Evolutionary conservation across 2,113 vertebrate genomes (phyloP), one percentile per base, ranked within the genome.

Genomic region (Monarcha castaneiventris): DNA sequence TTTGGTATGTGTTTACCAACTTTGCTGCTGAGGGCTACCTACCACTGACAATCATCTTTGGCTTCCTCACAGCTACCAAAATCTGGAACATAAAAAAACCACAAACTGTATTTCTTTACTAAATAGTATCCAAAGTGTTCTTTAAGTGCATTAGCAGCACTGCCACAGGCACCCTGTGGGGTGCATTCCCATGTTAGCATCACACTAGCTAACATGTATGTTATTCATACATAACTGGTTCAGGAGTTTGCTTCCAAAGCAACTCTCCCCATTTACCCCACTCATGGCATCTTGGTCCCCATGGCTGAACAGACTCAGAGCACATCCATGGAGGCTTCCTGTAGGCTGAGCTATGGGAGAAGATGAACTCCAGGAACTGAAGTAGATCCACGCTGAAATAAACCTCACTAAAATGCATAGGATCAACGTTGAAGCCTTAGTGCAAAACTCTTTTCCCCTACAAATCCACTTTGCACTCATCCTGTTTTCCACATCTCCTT

Each of bases 291-390:
- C 46, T n/a, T 7, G 30, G 74, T 77, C 49, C 37, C 61, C 27
- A 18, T 3, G 13, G 59, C 15, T 6, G 27, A 48, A 23, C 30
- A 37, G 33, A 69, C 56, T 62, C 51, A 52, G 39, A 71, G 20
- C 18, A 41, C 7, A 8, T 2, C 11, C 23, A 17, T 2, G 11
- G 39, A 79, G 29, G 25, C 5, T 51, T 4, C 22, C 30, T 1
- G 0, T 3, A 55, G 14, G 26, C 16, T 58, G 20, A 89, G 27
- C 73, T 37, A n/a, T 39, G 15, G 0, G 0, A 18, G 7, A 72
- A 86, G 21, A 49, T 30, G 12, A 23, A 43, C 11, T 49, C 21
- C 66, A 49, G 37, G 10, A 91, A 89, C 7, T 37, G 10, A 78
- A 61, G 35, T 1, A 52, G 46, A 67, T 22, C 15, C 16, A 67